phyloP scores from a whole-genome alignment of 2,888 invertebrate species.

The Charanyca ferruginea region DNA sequence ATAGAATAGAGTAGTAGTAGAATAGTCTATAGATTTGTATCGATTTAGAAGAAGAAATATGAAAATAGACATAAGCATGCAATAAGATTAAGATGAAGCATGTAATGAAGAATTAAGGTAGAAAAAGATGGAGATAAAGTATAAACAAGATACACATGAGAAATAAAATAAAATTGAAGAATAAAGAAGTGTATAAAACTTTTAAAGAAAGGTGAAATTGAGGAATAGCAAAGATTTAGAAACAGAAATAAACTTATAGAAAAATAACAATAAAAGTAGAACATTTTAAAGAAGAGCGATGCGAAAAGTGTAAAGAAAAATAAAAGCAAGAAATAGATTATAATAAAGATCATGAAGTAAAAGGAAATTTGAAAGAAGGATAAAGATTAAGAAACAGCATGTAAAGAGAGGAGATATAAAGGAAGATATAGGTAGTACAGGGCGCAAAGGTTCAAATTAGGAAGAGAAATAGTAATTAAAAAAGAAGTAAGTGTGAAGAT shows the following conservation, averaged over 20 bases:
- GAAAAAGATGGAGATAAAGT: background rate
- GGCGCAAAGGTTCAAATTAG: background rate
- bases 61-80: conserved; percentile 7
- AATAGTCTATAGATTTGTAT: no score
- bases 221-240: background rate
- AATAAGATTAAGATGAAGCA: background rate
- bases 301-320: background rate
- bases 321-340: background rate
- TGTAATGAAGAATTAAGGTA: conserved; percentile 1
- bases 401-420: conserved; percentile 18
- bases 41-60: background rate
- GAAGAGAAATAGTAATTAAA: background rate
- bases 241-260: background rate
- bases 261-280: background rate
- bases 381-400: background rate
- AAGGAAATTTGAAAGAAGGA: background rate
- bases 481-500: background rate
- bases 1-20: no score
- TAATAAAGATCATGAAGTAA: background rate
- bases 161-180: background rate
- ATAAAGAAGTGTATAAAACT: background rate
- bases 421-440: background rate
- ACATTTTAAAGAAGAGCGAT: background rate
- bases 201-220: background rate
- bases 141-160: background rate